These are phyloP conservation scores for Rhopalosiphum maidis DNA, from an alignment of 1,140 invertebrate species.

Conservation along the genomic window DNA sequence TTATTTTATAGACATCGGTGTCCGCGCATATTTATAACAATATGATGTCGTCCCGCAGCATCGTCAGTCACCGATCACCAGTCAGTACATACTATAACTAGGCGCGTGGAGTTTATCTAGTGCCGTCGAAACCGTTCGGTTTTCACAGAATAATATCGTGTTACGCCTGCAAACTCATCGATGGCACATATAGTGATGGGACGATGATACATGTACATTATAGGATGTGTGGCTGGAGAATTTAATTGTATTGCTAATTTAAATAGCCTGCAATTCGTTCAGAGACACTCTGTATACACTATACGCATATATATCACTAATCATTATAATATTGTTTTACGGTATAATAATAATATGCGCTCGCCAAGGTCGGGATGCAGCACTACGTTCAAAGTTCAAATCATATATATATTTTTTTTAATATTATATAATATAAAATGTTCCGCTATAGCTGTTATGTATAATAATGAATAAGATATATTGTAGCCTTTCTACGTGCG, in stretches of 20 bases:
- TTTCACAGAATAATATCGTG: not conserved
- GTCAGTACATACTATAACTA: not conserved
- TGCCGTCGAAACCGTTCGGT: not conserved
- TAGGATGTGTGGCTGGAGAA: not conserved
- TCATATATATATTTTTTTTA: not conserved
- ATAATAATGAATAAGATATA: not conserved
- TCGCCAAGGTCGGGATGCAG: not conserved
- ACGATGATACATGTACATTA: too few species aligned
- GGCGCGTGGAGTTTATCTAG: not conserved
- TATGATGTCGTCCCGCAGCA: not conserved
- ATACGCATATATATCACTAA: too few species aligned
- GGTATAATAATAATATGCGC: too few species aligned
- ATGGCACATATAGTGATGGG: too few species aligned
- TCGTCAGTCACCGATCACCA: not conserved
- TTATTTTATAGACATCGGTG: not conserved
- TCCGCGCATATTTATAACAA: not conserved
- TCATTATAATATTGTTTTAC: too few species aligned
- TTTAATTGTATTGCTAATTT: not conserved
- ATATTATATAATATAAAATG: too few species aligned
- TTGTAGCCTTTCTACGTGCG: not conserved
- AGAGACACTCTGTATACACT: not conserved
- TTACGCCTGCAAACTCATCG: not conserved
- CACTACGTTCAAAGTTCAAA: not conserved
- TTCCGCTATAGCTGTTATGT: too few species aligned
- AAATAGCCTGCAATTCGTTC: not conserved